Conservation (phyloP, 2,797 vertebrate genomes). For the Sebastolobus altivelis region DNA sequence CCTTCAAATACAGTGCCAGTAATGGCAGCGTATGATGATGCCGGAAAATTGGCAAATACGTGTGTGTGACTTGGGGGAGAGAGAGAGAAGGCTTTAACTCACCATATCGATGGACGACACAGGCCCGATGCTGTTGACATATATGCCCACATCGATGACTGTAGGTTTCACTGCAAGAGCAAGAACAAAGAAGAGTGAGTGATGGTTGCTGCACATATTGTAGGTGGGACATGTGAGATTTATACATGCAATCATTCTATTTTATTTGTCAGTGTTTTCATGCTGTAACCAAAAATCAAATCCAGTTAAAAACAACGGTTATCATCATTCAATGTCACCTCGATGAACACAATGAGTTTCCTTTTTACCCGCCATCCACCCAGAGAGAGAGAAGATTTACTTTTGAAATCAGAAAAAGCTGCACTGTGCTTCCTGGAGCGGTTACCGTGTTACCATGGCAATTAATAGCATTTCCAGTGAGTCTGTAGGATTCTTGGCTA, state of each 20-base stretch:
- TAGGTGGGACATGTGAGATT: slow-evolving; percentile 19
- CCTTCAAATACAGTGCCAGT: slow-evolving; percentile 12
- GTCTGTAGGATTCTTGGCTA: slow-evolving; percentile 35
- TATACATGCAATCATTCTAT: not conserved
- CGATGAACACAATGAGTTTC: slow-evolving; percentile 17
- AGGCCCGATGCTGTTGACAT: slow-evolving; percentile 97
- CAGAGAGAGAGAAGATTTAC: slow-evolving; percentile 17
- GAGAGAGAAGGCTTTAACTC: slow-evolving; percentile 75
- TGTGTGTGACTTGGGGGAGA: not conserved
- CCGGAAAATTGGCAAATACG: slow-evolving; percentile 14
- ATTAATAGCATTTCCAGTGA: slow-evolving; percentile 65
- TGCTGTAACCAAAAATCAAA: slow-evolving; percentile 22
- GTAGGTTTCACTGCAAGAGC: slow-evolving; percentile 92
- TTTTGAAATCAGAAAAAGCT: slow-evolving; percentile 36
- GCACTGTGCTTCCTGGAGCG: slow-evolving; percentile 47
- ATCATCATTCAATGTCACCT: slow-evolving; percentile 48
- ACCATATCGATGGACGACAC: slow-evolving; percentile 99
- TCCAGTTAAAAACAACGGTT: slow-evolving; percentile 35
- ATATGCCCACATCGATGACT: slow-evolving; percentile 95
- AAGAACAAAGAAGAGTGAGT: slow-evolving; percentile 62
- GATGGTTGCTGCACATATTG: slow-evolving; percentile 18
- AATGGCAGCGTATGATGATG: no score
- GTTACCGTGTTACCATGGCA: slow-evolving; percentile 62
- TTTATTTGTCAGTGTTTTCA: slow-evolving; percentile 27
- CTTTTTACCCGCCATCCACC: not conserved